A percentile compares a stretch with the other conserved stretches of the same genome.
phyloP scores from a whole-genome alignment of 2,888 invertebrate genomes.

The Synanthedon andrenaeformis region DNA sequence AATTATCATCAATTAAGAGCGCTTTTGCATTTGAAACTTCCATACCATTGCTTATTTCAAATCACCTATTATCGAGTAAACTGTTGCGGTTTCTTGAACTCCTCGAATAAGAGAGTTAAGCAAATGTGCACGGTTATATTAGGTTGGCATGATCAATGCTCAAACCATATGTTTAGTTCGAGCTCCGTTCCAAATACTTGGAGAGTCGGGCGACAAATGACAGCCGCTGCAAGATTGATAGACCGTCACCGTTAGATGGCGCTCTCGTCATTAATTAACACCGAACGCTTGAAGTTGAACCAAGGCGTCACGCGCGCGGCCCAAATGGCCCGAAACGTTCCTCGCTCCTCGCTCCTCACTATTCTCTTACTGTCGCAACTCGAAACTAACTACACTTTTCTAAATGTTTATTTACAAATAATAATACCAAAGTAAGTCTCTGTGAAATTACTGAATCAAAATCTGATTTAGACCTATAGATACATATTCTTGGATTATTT shows the following conservation, averaged over 20 bases:
- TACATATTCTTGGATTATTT: too few relatives aligned
- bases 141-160: neutral
- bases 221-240: constrained; percentile 47
- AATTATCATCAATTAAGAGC: too few relatives aligned
- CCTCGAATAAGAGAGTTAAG: too few relatives aligned
- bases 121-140: too few relatives aligned
- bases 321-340: constrained; percentile 44
- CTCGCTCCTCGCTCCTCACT: constrained; percentile 9
- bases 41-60: too few relatives aligned
- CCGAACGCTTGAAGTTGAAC: constrained; percentile 29
- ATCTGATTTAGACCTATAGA: too few relatives aligned
- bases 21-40: too few relatives aligned
- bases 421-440: too few relatives aligned
- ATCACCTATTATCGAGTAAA: too few relatives aligned
- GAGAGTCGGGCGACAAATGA: constrained; percentile 35
- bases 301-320: constrained; percentile 27
- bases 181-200: neutral
- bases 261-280: constrained; percentile 51
- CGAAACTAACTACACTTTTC: neutral
- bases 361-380: constrained; percentile 13
- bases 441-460: too few relatives aligned
- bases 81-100: too few relatives aligned
- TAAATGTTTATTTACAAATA: too few relatives aligned
- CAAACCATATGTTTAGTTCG: neutral
- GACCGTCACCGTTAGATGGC: constrained; percentile 58